Percentiles rank a stretch among this genome's conserved stretches.
Conservation (phyloP, 2,113 vertebrate genomes). For the Hemiprocne comata region DNA sequence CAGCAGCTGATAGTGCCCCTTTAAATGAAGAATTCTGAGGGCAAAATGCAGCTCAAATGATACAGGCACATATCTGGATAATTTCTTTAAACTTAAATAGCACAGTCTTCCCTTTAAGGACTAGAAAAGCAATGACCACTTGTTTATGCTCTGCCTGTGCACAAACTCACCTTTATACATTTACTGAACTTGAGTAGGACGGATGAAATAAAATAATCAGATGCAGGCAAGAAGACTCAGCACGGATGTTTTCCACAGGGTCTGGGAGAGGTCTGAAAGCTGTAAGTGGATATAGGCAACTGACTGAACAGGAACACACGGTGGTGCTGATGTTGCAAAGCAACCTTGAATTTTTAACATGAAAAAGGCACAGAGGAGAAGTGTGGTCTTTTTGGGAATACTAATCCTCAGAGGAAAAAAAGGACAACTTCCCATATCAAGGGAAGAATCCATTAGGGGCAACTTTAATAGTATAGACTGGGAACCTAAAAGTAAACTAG, state of each 20-base stretch:
- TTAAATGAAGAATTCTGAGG: not conserved
- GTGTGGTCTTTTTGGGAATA: not conserved
- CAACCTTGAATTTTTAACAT: not conserved
- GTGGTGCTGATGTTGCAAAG: constrained; percentile 51
- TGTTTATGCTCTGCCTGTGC: not conserved
- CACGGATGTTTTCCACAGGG: not conserved
- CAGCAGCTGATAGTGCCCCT: not conserved
- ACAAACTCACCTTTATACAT: not conserved
- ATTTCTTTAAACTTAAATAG: not conserved
- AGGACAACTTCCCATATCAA: not conserved
- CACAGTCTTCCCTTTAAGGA: not conserved
- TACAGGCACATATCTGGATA: not conserved
- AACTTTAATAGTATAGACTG: not conserved
- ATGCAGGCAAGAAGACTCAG: not conserved
- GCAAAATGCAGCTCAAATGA: not conserved
- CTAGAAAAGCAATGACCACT: not conserved
- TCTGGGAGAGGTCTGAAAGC: not conserved
- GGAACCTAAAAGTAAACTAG: not conserved
- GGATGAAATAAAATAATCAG: not conserved
- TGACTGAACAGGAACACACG: constrained; percentile 8
- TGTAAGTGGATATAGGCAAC: not conserved
- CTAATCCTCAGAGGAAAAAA: not conserved
- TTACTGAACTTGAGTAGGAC: not conserved
- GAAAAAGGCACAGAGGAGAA: not conserved
- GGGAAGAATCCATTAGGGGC: not conserved